These are phyloP conservation scores for Pyralis farinalis DNA, from an alignment of 2,888 invertebrate genomes.

Conservation along the genomic window DNA sequence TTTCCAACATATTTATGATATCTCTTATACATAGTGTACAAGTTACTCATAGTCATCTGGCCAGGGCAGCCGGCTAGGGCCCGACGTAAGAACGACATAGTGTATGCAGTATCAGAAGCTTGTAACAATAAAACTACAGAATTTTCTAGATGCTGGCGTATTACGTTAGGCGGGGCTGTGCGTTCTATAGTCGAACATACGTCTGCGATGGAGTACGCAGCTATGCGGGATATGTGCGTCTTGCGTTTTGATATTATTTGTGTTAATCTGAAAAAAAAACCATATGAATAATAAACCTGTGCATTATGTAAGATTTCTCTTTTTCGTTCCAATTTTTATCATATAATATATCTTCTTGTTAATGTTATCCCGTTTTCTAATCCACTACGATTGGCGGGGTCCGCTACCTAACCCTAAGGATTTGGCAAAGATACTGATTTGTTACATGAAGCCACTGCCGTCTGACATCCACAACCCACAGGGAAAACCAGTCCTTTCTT, in stretches of 20 bases:
- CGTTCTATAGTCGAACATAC: constrained; percentile 54
- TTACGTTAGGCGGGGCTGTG: constrained; percentile 46
- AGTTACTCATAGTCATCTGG: constrained; percentile 59
- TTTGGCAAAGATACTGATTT: no score
- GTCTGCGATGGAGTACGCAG: constrained; percentile 66
- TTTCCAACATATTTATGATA: constrained; percentile 75
- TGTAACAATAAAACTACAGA: constrained; percentile 58
- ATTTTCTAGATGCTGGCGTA: constrained; percentile 65
- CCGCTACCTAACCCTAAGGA: no score
- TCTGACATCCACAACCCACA: no score
- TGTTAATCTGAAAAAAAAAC: constrained; percentile 51
- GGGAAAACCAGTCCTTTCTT: no score
- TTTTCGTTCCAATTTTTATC: no score
- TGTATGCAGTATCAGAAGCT: constrained; percentile 52
- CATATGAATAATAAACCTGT: no score
- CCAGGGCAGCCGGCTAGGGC: constrained; percentile 55
- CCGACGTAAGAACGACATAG: constrained; percentile 62
- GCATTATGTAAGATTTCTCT: no score
- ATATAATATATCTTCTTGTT: no score
- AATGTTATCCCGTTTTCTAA: no score
- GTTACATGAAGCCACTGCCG: no score
- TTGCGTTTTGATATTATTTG: constrained; percentile 67
- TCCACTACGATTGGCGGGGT: no score
- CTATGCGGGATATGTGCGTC: constrained; percentile 61
- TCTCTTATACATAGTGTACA: constrained; percentile 66